Evolutionary conservation across 2,797 vertebrate genomes (phyloP).

Genomic region (Acanthurus lineatus): DNA sequence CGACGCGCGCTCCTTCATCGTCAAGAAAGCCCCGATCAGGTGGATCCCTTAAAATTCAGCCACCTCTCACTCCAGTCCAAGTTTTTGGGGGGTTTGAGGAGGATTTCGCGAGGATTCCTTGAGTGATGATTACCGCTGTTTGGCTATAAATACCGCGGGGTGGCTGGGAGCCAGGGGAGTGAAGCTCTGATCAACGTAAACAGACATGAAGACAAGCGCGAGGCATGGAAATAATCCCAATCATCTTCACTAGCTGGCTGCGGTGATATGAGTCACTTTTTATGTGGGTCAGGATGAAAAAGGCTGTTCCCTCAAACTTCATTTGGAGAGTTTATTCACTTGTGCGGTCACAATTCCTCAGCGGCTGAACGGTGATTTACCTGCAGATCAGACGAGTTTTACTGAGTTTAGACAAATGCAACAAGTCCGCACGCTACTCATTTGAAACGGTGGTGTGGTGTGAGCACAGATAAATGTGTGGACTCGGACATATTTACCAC

Average conservation of each 20-base stretch:
- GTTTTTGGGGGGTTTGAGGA: constrained; percentile 59
- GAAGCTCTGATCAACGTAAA: constrained; percentile 70
- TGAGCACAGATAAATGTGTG: background rate
- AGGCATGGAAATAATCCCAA: constrained; percentile 64
- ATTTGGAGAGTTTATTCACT: background rate
- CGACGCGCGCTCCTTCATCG: constrained; percentile 68
- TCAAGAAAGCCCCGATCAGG: constrained; percentile 45
- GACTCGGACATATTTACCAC: constrained; percentile 48
- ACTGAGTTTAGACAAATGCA: constrained; percentile 31
- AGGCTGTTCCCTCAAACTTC: constrained; percentile 46
- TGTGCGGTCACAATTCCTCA: background rate
- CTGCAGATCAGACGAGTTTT: background rate
- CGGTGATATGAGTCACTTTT: constrained; percentile 66
- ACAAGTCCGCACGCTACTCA: constrained; percentile 61
- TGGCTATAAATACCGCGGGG: constrained; percentile 75
- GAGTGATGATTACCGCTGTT: constrained; percentile 65
- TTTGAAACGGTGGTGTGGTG: constrained; percentile 1
- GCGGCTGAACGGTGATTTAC: background rate
- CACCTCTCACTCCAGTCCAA: constrained; percentile 43
- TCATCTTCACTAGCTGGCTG: constrained; percentile 60
- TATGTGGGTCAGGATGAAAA: constrained; percentile 29
- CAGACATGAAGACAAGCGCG: constrained; percentile 64
- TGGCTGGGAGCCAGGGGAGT: constrained; percentile 73
- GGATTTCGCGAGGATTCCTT: constrained; percentile 72
- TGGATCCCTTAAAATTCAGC: constrained; percentile 45